A percentile compares a stretch with the other conserved stretches of the same genome.
phyloP scores from a whole-genome alignment of 2,113 vertebrate genomes.

The Meleagris gallopavo region DNA sequence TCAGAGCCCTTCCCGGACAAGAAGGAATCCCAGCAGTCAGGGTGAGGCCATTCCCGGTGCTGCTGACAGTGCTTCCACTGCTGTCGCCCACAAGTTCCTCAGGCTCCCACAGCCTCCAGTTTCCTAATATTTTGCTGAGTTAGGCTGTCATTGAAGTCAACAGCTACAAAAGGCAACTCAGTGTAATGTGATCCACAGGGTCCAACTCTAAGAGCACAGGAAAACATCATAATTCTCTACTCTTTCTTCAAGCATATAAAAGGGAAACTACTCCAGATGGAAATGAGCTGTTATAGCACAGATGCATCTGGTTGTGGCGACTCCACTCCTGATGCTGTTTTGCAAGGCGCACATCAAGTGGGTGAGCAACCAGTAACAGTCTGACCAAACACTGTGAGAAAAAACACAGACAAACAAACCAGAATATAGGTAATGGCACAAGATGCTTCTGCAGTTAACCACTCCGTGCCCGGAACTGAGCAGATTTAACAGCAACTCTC shows the following conservation, averaged over 20 bases:
- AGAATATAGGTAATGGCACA: background rate
- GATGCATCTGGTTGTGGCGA: background rate
- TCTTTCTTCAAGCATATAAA: background rate
- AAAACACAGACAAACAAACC: background rate
- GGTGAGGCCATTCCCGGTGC: background rate
- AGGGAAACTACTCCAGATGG: background rate
- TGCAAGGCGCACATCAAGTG: background rate
- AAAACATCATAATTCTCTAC: background rate
- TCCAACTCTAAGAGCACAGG: background rate
- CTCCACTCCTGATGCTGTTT: background rate
- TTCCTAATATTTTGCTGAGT: background rate
- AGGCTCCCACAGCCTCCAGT: background rate
- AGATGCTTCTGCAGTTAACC: background rate
- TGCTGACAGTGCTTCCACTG: background rate
- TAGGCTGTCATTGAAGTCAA: background rate
- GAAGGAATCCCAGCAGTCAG: accelerated
- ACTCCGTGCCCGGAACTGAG: background rate
- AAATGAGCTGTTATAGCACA: background rate
- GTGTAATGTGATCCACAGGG: background rate
- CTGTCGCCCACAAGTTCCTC: background rate
- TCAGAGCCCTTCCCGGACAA: background rate
- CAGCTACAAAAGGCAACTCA: background rate
- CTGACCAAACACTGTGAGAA: background rate
- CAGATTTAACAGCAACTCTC: background rate
- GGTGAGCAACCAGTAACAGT: background rate